Base-by-base conservation (phyloP, 64 coral and sea anemone species). In the Acropora tenuis region DNA sequence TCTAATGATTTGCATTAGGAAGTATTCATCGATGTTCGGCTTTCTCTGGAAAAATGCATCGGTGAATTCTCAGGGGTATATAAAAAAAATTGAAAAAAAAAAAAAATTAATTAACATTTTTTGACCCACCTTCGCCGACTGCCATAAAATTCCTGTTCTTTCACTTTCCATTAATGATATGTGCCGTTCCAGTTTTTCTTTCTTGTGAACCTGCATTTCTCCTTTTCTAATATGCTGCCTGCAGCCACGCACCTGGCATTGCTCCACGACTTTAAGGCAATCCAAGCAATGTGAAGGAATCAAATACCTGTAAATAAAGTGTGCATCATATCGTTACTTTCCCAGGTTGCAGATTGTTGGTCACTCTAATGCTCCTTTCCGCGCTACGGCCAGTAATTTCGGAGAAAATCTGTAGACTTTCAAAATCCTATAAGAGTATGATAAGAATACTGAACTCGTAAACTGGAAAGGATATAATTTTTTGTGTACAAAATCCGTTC, bases 251-350 rank as follows among this genome's bases (percentile, higher is more conserved):
- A 63, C 41, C 2, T 41, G 73, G 9, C 73, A 75, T 75, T 75
- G 73, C 73, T 75, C 73, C 43, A 45, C 41, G 73, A 75, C 59
- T 63, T 63, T 63, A 2, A 12, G 59, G 59, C 73, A 75, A 75
- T 75, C 73, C 41, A 75, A 75, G 73, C 73, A 75, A 75, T 75
- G 73, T 75, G 73, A 75, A 75, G 73, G 73, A 75, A 75, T 44
- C 73, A 75, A 75, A 75, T 75, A 75, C 73, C 73, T 75, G 73
- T 10, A 75, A 75, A 75, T 75, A 75, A 75, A 44, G 73, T 44
- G 46, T 41, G 40, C 42, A 75, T 75, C 42, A 75, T 75, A 45
- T 75, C 43, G 41, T 75, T 75, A 75, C 73, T 9, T 9, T 75
- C 69, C 73, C 73, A 45, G 73, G 73, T 75, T 46, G 46, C 73